Evolutionary conservation across 2,113 vertebrate species (phyloP).

Genomic region (Dipodomys stephensi): DNA sequence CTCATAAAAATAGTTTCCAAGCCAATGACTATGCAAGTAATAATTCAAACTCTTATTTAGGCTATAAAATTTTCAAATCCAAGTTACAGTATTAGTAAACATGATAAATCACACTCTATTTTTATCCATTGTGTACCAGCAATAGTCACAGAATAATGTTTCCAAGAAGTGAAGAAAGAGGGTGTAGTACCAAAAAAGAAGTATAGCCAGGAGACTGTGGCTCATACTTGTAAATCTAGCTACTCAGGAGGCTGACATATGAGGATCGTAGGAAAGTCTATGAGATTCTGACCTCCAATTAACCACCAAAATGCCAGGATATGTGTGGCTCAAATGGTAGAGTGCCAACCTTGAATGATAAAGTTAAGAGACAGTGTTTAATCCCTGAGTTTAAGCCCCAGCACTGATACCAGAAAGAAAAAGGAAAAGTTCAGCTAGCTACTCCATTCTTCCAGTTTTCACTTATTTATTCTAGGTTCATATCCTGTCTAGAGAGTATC

Average conservation of each 20-base stretch:
- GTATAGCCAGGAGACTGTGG: too few species aligned
- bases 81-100: conserved; percentile 52
- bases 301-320: too few species aligned
- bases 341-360: too few species aligned
- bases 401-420: too few species aligned
- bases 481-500: conserved; percentile 8
- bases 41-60: conserved; percentile 53
- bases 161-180: background rate
- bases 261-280: too few species aligned
- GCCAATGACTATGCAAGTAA: conserved; percentile 55
- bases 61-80: conserved; percentile 55
- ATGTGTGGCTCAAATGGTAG: too few species aligned
- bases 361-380: too few species aligned
- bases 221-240: too few species aligned
- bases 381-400: too few species aligned
- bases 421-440: too few species aligned
- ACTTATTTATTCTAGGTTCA: background rate
- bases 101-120: conserved; percentile 32
- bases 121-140: background rate
- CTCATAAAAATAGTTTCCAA: conserved; percentile 71
- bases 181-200: background rate
- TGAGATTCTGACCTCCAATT: too few species aligned
- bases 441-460: background rate
- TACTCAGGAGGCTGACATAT: too few species aligned
- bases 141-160: conserved; percentile 17